Base-by-base conservation (phyloP, 1,140 invertebrate species). In the Zaprionus capensis region DNA sequence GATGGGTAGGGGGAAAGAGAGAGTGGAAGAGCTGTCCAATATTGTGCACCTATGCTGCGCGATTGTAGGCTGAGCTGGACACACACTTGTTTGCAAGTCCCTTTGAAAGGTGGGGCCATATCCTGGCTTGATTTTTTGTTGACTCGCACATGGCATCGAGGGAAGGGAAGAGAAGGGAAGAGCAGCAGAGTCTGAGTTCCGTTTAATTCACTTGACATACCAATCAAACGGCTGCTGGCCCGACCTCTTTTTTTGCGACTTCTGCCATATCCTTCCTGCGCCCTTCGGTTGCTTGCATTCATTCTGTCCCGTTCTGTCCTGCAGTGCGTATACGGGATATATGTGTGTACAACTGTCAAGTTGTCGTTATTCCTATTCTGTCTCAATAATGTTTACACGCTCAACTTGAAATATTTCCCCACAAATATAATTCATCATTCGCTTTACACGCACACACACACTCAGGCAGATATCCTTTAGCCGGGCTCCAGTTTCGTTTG, bases 311-410 rank as follows among this genome's bases (percentile, higher is more conserved):
- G 3, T 26, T 62, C 44, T 44, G 57, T 38, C 44, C 17, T 31
- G 12, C 20, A 3, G 5, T 34, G 15, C n/a, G 22, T 41, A 2
- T 41, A 36, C 51, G 31, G 12, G 5, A 46, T 34, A 20, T 57
- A 66, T 66, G 78, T 56, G 63, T 66, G 78, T 71, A 76, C 67
- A 59, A 69, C 78, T 75, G 80, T 71, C 55, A 67, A 56, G 61
- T 12, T 55, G 44, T 17, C 69, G 75, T 81, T 81, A 84, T 87
- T 68, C 78, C 74, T 62, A 77, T 64, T 57, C 53, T 71, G 44
- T 67, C 65, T 75, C 76, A 90, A 90, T 85, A 91, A 90, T 90
- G 85, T 85, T 88, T 88, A 78, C 81, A 90, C 81, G 76, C 67
- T 63, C 67, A 65, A 74, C 34, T 71, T 73, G 72, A 78, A 81